Evolutionary conservation across 1,140 invertebrate genomes (phyloP), one percentile per base, ranked within the genome.

Genomic region (Ceratina japonica): DNA sequence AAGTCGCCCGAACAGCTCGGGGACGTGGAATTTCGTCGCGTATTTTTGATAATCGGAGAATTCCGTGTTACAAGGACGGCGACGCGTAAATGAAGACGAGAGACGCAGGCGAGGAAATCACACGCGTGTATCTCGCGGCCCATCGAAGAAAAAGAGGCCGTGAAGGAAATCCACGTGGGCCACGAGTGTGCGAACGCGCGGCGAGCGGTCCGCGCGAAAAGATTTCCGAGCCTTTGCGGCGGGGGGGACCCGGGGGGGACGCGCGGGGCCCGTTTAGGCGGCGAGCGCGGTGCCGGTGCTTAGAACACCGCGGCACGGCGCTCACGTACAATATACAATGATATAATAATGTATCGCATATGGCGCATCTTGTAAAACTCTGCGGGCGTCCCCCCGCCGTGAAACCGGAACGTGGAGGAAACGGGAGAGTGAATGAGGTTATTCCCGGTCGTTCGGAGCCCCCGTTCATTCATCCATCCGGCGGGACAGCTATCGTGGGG

Each of bases 271-370:
- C 68, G 80, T 82, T 80, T 56, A 75, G n/a, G n/a, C 56, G 31
- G 58, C 78, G 56, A n/a, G 37, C 10, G 37, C 37, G 37, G 37
- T 44, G 37, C 37, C 37, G 37, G 44, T 62, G 83, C 82, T 88
- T 87, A 89, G 88, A 90, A 88, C 87, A 86, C 70, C 66, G 66
- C 66, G 52, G 64, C 79, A 91, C 91, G 89, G 37, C 37, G 37
- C 37, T 44, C 37, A 10, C 10, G 10, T 44, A 44, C 37, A 44
- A 44, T 44, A 10, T 44, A 44, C 37, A 44, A 44, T 44, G 37
- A 44, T 91, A 91, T 91, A 91, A 91, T 92, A 91, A 92, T 91
- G 90, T 92, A 91, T 91, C 90, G 88, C 91, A 91, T 91, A 92
- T 92, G 91, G 90, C 79, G 87, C 87, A 91, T 91, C 89, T 91